Percentiles rank a stretch among this genome's conserved stretches.
Conservation (phyloP, 2,888 invertebrate species). For the Adelphocoris suturalis region DNA sequence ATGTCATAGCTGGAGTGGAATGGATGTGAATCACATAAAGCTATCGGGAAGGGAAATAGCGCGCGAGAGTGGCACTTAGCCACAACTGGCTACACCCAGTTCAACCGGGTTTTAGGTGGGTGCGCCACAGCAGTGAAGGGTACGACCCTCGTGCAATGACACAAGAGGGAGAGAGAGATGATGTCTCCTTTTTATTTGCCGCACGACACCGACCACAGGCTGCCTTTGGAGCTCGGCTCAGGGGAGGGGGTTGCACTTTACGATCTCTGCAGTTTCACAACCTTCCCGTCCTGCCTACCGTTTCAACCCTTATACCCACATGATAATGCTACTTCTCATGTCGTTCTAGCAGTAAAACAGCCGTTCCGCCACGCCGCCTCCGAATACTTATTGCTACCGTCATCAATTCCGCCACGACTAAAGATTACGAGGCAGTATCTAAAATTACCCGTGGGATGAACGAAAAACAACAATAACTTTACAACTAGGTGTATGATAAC, state of each 20-base stretch:
- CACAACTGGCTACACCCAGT: constrained; percentile 25
- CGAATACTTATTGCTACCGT: constrained; percentile 11
- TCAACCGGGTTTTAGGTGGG: constrained; percentile 9
- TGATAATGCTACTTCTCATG: constrained; percentile 42
- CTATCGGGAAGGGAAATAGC: constrained; percentile 28
- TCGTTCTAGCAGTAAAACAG: constrained; percentile 17
- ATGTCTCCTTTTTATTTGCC: constrained; percentile 39
- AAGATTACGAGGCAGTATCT: constrained; percentile 5
- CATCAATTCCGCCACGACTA: neutral
- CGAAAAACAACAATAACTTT: too few relatives aligned
- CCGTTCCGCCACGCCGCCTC: constrained; percentile 13
- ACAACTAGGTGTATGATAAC: too few relatives aligned
- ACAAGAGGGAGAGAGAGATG: neutral
- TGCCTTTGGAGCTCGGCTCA: neutral
- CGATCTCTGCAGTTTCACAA: constrained; percentile 36
- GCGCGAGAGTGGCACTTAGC: constrained; percentile 27
- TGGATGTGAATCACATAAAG: constrained; percentile 42
- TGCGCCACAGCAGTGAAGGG: neutral
- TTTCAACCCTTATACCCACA: constrained; percentile 16
- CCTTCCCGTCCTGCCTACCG: neutral
- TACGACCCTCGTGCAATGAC: constrained; percentile 14
- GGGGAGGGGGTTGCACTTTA: constrained; percentile 25
- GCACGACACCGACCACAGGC: constrained; percentile 3
- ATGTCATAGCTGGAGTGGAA: neutral
- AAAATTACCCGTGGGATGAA: neutral